Evolutionary conservation across 2,113 vertebrate genomes (phyloP).

Genomic region (Dicerorhinus sumatrensis): DNA sequence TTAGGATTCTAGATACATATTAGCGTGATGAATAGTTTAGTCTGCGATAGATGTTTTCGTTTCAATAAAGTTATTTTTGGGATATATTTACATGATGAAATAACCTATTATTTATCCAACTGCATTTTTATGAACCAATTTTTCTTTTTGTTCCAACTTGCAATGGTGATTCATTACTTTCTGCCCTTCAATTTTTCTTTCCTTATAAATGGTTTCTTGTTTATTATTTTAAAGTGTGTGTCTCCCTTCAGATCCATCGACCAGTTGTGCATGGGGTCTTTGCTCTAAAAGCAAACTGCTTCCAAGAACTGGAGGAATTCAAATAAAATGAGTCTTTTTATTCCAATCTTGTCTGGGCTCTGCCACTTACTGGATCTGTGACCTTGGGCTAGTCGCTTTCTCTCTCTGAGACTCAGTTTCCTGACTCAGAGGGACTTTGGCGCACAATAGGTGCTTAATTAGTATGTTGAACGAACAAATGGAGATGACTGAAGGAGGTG

Average conservation of each 20-base stretch:
- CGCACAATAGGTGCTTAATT: neutral
- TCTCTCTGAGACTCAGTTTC: slow-evolving; percentile 21
- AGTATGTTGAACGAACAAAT: neutral
- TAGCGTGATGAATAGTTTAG: slow-evolving; percentile 85
- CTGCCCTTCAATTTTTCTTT: slow-evolving; percentile 79
- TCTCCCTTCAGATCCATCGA: slow-evolving; percentile 66
- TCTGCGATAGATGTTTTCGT: slow-evolving; percentile 81
- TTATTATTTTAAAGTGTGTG: slow-evolving; percentile 65
- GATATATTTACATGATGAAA: slow-evolving; percentile 85
- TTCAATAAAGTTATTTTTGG: slow-evolving; percentile 86
- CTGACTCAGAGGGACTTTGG: neutral
- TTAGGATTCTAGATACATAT: slow-evolving; percentile 82
- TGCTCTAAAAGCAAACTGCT: slow-evolving; percentile 42
- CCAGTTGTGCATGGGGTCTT: neutral
- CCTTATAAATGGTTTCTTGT: slow-evolving; percentile 74
- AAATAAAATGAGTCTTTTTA: slow-evolving; percentile 39
- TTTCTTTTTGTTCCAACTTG: slow-evolving; percentile 80
- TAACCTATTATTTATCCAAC: slow-evolving; percentile 86
- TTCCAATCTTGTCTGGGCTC: neutral
- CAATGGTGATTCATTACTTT: slow-evolving; percentile 83
- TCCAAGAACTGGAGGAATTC: slow-evolving; percentile 10
- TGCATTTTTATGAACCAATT: slow-evolving; percentile 85
- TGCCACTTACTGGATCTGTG: neutral
- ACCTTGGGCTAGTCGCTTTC: neutral
- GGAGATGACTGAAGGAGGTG: neutral